phyloP scores from a whole-genome alignment of 2,797 vertebrate species.

The Rhodeus uyekii region DNA sequence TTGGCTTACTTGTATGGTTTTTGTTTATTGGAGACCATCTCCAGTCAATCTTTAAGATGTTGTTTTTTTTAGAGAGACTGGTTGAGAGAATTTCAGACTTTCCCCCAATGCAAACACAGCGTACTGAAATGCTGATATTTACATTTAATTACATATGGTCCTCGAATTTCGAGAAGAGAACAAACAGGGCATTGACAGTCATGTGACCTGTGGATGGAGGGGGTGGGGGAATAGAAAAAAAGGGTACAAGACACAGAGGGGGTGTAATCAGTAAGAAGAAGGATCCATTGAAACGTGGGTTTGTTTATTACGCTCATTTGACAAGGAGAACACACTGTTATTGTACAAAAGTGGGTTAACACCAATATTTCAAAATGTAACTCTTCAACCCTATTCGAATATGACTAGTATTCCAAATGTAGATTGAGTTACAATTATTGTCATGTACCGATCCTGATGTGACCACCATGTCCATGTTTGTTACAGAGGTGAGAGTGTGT shows the following conservation, averaged over 20 bases:
- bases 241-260: conserved; percentile 1
- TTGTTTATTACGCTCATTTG: neutral
- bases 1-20: neutral
- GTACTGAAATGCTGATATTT: conserved; percentile 26
- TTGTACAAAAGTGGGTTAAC: neutral
- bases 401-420: neutral
- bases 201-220: conserved; percentile 15
- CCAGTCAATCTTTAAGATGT: neutral
- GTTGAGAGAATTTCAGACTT: conserved; percentile 10
- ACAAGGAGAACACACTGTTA: neutral
- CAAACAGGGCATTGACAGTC: conserved; percentile 21
- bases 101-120: neutral
- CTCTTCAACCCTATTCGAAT: neutral
- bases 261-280: neutral
- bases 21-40: neutral
- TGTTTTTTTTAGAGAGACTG: conserved; percentile 20
- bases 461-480: neutral
- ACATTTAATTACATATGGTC: conserved; percentile 30
- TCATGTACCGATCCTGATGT: neutral
- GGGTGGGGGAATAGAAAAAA: conserved; percentile 10
- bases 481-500: neutral
- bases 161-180: conserved; percentile 18
- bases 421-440: neutral
- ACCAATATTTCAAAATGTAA: neutral
- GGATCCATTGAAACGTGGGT: neutral